Conservation (phyloP, 2,797 vertebrate genomes). For the Mionectes olivaceus region DNA sequence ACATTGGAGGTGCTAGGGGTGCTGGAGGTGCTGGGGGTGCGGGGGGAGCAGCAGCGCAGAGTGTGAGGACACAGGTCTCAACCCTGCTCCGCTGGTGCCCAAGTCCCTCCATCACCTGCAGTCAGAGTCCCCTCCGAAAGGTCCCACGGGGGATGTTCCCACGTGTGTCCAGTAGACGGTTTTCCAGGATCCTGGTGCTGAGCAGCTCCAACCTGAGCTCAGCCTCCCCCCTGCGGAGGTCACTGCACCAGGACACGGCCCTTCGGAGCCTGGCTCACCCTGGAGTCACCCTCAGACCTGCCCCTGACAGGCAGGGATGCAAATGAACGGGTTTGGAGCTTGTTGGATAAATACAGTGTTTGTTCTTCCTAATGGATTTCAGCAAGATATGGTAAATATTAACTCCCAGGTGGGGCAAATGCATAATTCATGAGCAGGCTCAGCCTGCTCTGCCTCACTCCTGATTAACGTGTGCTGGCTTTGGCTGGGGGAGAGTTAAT, state of each 20-base stretch:
- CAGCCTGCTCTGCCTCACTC: neutral
- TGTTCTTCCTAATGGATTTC: conserved; percentile 71
- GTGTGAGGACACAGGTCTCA: rapidly evolving
- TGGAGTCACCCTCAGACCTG: neutral
- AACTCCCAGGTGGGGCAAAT: conserved; percentile 61
- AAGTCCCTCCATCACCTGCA: rapidly evolving
- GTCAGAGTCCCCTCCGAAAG: rapidly evolving
- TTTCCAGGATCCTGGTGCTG: neutral
- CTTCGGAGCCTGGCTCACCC: neutral
- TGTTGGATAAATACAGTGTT: conserved; percentile 60
- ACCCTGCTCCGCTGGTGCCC: neutral
- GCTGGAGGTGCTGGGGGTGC: neutral
- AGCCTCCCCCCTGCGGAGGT: neutral
- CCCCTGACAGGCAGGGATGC: neutral
- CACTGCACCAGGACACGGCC: neutral
- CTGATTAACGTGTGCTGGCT: neutral
- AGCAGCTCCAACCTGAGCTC: neutral
- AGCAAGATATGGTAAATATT: conserved; percentile 64
- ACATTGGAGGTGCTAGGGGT: neutral
- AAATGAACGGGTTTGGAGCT: neutral
- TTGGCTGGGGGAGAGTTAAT: neutral
- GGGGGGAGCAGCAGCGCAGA: neutral
- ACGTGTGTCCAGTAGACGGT: rapidly evolving
- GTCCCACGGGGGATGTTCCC: neutral
- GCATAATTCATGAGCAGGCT: conserved; percentile 58